Percentiles rank a stretch among this genome's conserved stretches.
Conservation (phyloP, 1,140 invertebrate species). For the Papilio machaon region DNA sequence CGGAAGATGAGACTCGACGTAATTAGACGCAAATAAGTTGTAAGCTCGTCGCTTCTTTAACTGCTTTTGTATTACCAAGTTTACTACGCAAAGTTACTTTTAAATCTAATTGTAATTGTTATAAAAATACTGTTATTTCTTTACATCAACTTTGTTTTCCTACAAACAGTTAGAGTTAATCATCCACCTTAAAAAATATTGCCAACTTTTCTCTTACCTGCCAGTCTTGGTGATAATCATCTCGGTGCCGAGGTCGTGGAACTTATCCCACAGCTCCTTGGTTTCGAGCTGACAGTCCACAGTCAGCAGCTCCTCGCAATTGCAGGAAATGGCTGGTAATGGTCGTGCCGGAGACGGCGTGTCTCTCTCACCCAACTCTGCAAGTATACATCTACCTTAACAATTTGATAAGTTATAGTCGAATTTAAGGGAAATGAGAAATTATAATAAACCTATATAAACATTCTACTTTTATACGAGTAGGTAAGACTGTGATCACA, state of each 20-base stretch:
- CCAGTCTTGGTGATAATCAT: constrained; percentile 99
- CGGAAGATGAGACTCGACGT: constrained; percentile 60
- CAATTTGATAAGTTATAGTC: neutral
- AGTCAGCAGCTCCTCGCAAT: constrained; percentile 91
- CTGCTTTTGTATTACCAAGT: constrained; percentile 3
- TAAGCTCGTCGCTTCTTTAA: constrained; percentile 18
- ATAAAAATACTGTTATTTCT: neutral
- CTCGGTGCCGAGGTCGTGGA: constrained; percentile 96
- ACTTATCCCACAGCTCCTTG: constrained; percentile 96
- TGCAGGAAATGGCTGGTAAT: constrained; percentile 82
- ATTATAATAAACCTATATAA: no score
- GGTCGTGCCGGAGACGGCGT: constrained; percentile 77
- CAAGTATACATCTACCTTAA: constrained; percentile 7
- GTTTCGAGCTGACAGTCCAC: constrained; percentile 96
- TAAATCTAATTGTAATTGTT: neutral
- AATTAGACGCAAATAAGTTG: constrained; percentile 45
- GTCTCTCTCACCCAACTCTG: constrained; percentile 78
- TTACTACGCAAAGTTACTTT: constrained; percentile 2
- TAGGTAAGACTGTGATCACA: no score
- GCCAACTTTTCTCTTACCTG: constrained; percentile 85
- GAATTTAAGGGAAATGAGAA: no score
- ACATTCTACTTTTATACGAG: no score
- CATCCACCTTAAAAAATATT: neutral
- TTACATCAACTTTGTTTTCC: neutral
- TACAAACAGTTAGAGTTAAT: neutral